Conservation (phyloP, 2,797 vertebrate genomes). For the Fistularia tabacaria region DNA sequence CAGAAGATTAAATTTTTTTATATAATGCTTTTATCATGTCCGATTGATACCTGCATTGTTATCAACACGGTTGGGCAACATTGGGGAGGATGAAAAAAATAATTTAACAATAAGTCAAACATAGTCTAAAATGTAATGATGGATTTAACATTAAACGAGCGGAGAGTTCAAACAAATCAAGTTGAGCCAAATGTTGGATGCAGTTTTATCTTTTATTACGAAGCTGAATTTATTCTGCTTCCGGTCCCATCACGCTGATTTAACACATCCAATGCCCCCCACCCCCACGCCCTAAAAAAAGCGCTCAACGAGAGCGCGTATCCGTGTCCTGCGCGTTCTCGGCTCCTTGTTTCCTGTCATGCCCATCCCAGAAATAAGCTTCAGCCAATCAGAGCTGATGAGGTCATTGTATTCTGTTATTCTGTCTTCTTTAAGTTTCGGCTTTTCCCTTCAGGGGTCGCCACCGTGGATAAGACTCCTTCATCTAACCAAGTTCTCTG, state of each 20-base stretch:
- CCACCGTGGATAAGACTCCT: too few relatives aligned
- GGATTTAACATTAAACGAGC: too few relatives aligned
- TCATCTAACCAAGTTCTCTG: too few relatives aligned
- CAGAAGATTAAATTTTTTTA: too few relatives aligned
- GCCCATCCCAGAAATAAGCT: slow-evolving; percentile 44
- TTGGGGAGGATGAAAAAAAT: too few relatives aligned
- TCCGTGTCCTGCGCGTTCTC: slow-evolving; percentile 43
- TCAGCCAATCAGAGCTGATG: slow-evolving; percentile 31
- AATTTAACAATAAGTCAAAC: too few relatives aligned
- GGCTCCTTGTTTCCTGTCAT: slow-evolving; percentile 47
- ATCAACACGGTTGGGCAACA: too few relatives aligned
- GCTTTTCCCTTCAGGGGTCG: background rate
- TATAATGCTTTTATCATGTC: too few relatives aligned
- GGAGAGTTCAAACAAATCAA: too few relatives aligned
- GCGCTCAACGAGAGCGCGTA: slow-evolving; percentile 34
- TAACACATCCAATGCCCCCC: background rate
- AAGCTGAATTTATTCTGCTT: background rate
- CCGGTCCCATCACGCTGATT: background rate
- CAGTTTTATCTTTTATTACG: slow-evolving; percentile 22
- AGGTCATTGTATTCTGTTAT: slow-evolving; percentile 20
- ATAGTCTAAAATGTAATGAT: too few relatives aligned
- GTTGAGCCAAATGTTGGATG: too few relatives aligned
- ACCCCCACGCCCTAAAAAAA: slow-evolving; percentile 47
- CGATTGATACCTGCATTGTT: too few relatives aligned
- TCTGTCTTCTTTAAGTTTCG: slow-evolving; percentile 5